Conservation (phyloP, 2,113 vertebrate genomes). For the Platichthys stellatus region DNA sequence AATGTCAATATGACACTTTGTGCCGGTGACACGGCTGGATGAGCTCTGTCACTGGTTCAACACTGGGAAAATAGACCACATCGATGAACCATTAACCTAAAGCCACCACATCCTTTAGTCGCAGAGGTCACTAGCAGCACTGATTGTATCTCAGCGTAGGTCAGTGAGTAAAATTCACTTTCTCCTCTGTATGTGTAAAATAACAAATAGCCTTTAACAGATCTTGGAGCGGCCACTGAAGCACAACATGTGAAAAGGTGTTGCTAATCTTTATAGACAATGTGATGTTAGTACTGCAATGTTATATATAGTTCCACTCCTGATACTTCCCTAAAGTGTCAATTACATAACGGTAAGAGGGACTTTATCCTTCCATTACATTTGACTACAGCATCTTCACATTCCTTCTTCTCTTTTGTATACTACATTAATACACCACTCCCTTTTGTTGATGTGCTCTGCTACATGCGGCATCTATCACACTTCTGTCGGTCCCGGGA, state of each 20-base stretch:
- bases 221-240: not conserved
- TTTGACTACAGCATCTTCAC: constrained; percentile 6
- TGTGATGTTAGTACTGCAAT: not conserved
- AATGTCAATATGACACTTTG: not conserved
- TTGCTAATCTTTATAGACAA: not conserved
- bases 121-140: not conserved
- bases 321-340: constrained; percentile 1
- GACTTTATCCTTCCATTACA: not conserved
- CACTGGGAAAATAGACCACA: constrained; percentile 4
- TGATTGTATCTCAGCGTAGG: not conserved
- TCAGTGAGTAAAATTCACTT: not conserved
- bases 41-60: constrained; percentile 1
- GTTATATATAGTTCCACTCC: not conserved
- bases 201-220: not conserved
- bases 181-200: not conserved
- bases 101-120: not conserved
- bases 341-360: constrained; percentile 9
- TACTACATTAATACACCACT: no score
- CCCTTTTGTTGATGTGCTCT: no score
- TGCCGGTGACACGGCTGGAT: constrained; percentile 9
- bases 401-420: not conserved
- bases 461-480: no score
- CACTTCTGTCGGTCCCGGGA: no score
- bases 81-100: not conserved
- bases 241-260: not conserved